These are phyloP conservation scores for Hyles euphorbiae DNA, from an alignment of 1,140 invertebrate genomes.

Conservation along the genomic window DNA sequence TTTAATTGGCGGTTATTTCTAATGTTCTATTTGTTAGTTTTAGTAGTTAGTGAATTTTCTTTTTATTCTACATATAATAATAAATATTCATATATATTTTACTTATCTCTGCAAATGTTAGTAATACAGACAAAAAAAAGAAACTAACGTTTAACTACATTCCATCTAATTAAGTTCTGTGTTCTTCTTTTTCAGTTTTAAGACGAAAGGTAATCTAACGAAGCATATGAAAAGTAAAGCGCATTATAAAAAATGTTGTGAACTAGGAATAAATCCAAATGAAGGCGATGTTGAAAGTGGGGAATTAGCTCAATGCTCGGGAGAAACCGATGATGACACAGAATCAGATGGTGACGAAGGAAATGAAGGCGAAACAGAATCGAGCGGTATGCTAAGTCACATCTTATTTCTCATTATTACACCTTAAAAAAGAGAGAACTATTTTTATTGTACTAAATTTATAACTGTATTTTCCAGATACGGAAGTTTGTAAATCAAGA, in stretches of 20 bases:
- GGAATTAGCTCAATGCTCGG: constrained; percentile 61
- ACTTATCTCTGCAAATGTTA: too few species aligned
- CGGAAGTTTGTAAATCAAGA: constrained; percentile 77
- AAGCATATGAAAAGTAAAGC: constrained; percentile 99
- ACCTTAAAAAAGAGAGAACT: too few species aligned
- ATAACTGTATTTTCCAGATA: constrained; percentile 59
- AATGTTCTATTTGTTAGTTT: too few species aligned
- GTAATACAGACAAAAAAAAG: too few species aligned
- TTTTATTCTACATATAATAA: too few species aligned
- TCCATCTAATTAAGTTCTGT: not conserved
- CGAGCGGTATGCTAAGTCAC: constrained; percentile 73
- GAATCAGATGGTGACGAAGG: constrained; percentile 82
- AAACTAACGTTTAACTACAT: not conserved
- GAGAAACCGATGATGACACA: constrained; percentile 78
- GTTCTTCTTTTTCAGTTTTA: constrained; percentile 83
- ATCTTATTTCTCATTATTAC: constrained; percentile 1
- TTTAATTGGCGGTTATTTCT: too few species aligned
- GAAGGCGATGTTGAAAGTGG: constrained; percentile 80
- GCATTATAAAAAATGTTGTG: constrained; percentile 94
- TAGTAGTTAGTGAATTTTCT: too few species aligned
- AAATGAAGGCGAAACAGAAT: constrained; percentile 81
- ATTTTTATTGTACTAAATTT: too few species aligned
- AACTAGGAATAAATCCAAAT: constrained; percentile 86
- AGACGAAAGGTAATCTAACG: constrained; percentile 98
- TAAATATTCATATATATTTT: too few species aligned